A percentile compares a stretch with the other conserved stretches of the same genome.
phyloP scores from a whole-genome alignment of 2,113 vertebrate genomes.

The Noturus placidus region DNA sequence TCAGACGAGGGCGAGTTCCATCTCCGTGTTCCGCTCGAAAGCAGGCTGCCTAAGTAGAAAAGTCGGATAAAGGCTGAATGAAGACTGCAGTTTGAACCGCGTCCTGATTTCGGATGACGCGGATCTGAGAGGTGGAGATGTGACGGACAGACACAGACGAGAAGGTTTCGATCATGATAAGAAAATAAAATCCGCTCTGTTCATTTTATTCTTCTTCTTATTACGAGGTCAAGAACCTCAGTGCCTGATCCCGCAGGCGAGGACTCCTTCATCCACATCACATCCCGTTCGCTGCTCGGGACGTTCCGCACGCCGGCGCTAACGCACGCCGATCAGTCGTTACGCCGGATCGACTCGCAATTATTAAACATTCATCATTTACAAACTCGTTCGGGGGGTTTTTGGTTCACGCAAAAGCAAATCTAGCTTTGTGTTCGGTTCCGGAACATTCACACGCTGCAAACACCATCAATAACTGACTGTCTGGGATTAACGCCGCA shows the following conservation, averaged over 20 bases:
- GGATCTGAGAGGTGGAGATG: not conserved
- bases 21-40: not conserved
- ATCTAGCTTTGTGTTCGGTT: constrained; percentile 30
- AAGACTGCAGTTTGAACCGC: not conserved
- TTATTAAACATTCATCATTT: not conserved
- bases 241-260: constrained; percentile 51
- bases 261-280: constrained; percentile 27
- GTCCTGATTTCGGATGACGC: not conserved
- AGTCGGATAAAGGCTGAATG: not conserved
- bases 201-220: not conserved
- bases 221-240: not conserved
- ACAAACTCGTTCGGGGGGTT: not conserved
- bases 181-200: not conserved
- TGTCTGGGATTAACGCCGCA: constrained; percentile 48
- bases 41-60: not conserved
- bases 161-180: too few relatives aligned
- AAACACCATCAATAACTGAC: constrained; percentile 33
- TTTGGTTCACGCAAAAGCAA: not conserved
- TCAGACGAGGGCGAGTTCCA: not conserved
- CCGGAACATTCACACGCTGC: constrained; percentile 36
- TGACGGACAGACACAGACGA: not conserved
- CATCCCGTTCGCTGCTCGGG: not conserved
- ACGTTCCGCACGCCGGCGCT: not conserved
- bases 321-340: not conserved
- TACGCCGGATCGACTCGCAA: not conserved